Evolutionary conservation across 2,888 invertebrate species (phyloP).

Genomic region (Pasiphila rectangulata): DNA sequence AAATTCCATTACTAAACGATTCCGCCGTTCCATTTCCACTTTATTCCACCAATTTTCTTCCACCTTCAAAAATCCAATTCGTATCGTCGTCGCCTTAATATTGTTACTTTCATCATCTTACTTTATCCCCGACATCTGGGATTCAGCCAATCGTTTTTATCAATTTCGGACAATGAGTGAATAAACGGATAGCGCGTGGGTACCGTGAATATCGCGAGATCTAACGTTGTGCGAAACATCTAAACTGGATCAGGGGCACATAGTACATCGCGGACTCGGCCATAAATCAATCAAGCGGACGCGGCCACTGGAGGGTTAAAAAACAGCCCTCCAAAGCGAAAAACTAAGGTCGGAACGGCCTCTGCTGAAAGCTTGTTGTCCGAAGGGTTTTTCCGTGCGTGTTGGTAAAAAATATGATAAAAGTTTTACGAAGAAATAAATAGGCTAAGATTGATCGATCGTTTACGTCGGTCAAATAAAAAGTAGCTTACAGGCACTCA

Average conservation of each 20-base stretch:
- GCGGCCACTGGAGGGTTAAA: constrained; percentile 45
- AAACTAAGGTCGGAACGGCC: constrained; percentile 45
- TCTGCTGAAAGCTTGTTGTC: constrained; percentile 31
- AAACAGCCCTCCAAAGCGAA: constrained; percentile 48
- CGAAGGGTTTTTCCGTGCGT: constrained; percentile 37
- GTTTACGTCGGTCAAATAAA: not conserved
- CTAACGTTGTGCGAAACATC: constrained; percentile 33
- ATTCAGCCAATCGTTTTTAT: constrained; percentile 33
- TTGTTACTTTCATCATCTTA: constrained; percentile 35
- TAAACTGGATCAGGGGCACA: constrained; percentile 50
- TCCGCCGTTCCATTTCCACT: constrained; percentile 20
- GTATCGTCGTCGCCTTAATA: constrained; percentile 28
- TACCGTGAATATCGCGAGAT: constrained; percentile 19
- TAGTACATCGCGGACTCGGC: constrained; percentile 30
- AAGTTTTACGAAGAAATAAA: constrained; percentile 16
- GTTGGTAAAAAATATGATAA: constrained; percentile 27
- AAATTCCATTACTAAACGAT: constrained; percentile 10
- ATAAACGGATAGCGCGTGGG: too few species aligned
- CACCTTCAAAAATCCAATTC: constrained; percentile 28
- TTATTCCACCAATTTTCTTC: constrained; percentile 20
- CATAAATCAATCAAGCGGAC: constrained; percentile 58
- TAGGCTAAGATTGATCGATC: constrained; percentile 1
- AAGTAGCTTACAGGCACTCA: not conserved
- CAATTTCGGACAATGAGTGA: constrained; percentile 34
- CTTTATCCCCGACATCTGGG: constrained; percentile 34